These are phyloP conservation scores for Meta bourneti DNA, from an alignment of 2,888 invertebrate species.

Conservation along the genomic window DNA sequence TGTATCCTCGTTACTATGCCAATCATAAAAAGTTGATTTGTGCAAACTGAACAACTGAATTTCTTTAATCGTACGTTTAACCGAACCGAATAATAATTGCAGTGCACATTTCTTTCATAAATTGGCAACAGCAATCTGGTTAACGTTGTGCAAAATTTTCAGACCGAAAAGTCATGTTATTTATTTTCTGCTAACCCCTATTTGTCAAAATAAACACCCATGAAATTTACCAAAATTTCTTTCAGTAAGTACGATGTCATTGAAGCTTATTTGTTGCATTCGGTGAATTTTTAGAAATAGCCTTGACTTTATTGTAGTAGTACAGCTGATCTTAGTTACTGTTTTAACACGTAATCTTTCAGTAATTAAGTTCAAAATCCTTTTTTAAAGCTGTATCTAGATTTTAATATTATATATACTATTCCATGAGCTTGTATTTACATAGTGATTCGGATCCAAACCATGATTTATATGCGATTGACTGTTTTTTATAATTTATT, in stretches of 20 bases:
- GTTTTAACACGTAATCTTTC: conserved; percentile 63
- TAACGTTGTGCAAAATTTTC: conserved; percentile 72
- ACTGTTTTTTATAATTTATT: conserved; percentile 1
- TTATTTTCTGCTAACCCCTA: conserved; percentile 36
- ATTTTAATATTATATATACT: neutral
- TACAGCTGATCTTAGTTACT: conserved; percentile 40
- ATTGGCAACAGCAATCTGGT: conserved; percentile 51
- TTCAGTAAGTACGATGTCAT: conserved; percentile 7
- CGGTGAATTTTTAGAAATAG: neutral
- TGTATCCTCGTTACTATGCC: too few species aligned
- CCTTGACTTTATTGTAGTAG: neutral
- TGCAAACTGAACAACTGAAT: neutral
- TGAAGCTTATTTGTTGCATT: neutral
- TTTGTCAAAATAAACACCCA: conserved; percentile 6
- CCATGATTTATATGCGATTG: neutral
- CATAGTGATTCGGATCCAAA: neutral
- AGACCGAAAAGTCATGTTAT: conserved; percentile 32
- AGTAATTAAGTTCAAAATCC: neutral
- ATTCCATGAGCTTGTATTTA: neutral
- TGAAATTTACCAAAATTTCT: conserved; percentile 16
- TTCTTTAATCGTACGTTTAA: neutral
- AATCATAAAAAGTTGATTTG: too few species aligned
- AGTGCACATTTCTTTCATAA: neutral
- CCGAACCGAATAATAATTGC: neutral
- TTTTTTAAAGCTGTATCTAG: neutral